Percentiles rank a stretch among this genome's conserved stretches.
Conservation (phyloP, 2,888 invertebrate species). For the Hartigia nigra region DNA sequence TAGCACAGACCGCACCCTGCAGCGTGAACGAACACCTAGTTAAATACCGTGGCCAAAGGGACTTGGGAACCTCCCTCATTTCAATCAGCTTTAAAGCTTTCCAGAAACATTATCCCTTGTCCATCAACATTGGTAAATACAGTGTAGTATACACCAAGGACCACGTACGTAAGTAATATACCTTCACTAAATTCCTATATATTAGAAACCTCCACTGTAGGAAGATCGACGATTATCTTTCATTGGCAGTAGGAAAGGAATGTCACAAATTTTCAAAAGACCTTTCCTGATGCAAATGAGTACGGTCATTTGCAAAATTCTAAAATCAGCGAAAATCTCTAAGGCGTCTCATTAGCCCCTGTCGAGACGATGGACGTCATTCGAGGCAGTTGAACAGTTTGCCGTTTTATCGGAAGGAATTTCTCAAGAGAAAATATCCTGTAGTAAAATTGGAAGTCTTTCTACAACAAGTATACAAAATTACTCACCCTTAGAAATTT, state of each 20-base stretch:
- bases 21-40: not conserved
- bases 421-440: not conserved
- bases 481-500: not conserved
- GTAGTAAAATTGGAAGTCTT: not conserved
- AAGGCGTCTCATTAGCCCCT: not conserved
- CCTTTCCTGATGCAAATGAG: not conserved
- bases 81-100: conserved; percentile 40
- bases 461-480: not conserved
- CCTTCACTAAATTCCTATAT: not conserved
- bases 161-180: not conserved
- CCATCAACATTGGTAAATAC: conserved; percentile 9
- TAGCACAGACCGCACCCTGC: conserved; percentile 41
- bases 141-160: not conserved
- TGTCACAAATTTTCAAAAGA: not conserved
- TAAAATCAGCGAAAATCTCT: not conserved
- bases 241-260: not conserved
- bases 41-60: not conserved
- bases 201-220: not conserved
- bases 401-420: not conserved
- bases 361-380: not conserved
- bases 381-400: not conserved
- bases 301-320: not conserved
- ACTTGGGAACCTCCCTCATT: conserved; percentile 35
- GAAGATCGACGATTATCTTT: not conserved
- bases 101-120: conserved; percentile 31